phyloP scores from a whole-genome alignment of 2,113 vertebrate species.

The Peucedramus taeniatus region DNA sequence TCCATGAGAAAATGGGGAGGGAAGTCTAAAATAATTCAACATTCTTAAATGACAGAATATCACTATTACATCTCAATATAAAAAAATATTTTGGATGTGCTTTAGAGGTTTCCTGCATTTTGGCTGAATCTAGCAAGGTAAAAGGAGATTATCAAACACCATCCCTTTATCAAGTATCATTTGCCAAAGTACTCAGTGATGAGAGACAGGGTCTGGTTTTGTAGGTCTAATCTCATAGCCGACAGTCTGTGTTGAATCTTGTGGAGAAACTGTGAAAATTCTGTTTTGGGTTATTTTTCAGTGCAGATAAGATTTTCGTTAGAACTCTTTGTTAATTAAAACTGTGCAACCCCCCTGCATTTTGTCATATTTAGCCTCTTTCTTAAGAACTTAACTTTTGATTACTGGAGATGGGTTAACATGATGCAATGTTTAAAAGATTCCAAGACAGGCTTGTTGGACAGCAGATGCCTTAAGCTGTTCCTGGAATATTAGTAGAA shows the following conservation, averaged over 20 bases:
- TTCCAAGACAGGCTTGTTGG: not conserved
- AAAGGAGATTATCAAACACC: not conserved
- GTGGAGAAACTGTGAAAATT: not conserved
- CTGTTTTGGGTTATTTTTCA: not conserved
- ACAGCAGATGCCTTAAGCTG: not conserved
- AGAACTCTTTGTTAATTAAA: not conserved
- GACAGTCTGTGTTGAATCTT: not conserved
- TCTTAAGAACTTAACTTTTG: not conserved
- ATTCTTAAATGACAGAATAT: not conserved
- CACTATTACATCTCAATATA: not conserved
- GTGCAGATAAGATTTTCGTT: not conserved
- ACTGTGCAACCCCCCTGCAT: not conserved
- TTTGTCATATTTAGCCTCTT: not conserved
- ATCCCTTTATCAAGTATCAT: not conserved
- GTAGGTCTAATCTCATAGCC: not conserved
- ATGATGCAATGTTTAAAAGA: not conserved
- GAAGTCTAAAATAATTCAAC: not conserved
- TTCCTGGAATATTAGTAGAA: not conserved
- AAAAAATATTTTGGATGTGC: not conserved
- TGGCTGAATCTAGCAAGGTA: not conserved
- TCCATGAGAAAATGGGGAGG: not conserved
- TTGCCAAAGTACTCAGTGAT: not conserved
- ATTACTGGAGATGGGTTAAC: not conserved
- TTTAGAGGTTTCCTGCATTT: not conserved
- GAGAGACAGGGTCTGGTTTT: slow-evolving; percentile 5